These are phyloP conservation scores for Nothobranchius kuhntae DNA, from an alignment of 2,113 vertebrate genomes.

Conservation along the genomic window DNA sequence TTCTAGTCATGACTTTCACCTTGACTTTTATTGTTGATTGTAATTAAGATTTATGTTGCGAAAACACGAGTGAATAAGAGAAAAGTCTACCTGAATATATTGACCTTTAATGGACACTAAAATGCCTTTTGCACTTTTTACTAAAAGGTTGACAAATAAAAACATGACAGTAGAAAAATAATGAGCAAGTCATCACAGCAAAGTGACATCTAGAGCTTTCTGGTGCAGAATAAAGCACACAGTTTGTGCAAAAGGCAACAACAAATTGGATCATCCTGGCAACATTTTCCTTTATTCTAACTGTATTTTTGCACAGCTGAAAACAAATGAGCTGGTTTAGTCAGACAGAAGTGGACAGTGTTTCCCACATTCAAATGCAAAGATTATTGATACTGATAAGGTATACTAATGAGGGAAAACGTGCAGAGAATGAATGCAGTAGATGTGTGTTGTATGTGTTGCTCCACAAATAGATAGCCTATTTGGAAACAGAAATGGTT, in stretches of 20 bases:
- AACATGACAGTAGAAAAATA: too few species aligned
- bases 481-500: too few species aligned
- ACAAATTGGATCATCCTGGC: neutral
- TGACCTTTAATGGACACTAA: neutral
- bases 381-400: neutral
- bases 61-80: too few species aligned
- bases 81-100: neutral
- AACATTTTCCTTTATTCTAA: neutral
- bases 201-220: neutral
- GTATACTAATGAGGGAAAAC: neutral
- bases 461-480: too few species aligned
- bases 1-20: neutral
- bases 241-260: constrained; percentile 24
- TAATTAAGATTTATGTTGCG: neutral
- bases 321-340: constrained; percentile 26
- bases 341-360: neutral
- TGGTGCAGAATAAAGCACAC: neutral
- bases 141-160: neutral
- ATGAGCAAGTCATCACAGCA: too few species aligned
- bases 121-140: constrained; percentile 1
- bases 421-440: too few species aligned
- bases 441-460: too few species aligned
- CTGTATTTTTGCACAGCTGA: constrained; percentile 16
- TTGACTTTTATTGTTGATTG: neutral
- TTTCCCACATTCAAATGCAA: neutral